A percentile compares a stretch with the other conserved stretches of the same genome.
Conservation (phyloP, 2,113 vertebrate species). For the Climacteris rufus region DNA sequence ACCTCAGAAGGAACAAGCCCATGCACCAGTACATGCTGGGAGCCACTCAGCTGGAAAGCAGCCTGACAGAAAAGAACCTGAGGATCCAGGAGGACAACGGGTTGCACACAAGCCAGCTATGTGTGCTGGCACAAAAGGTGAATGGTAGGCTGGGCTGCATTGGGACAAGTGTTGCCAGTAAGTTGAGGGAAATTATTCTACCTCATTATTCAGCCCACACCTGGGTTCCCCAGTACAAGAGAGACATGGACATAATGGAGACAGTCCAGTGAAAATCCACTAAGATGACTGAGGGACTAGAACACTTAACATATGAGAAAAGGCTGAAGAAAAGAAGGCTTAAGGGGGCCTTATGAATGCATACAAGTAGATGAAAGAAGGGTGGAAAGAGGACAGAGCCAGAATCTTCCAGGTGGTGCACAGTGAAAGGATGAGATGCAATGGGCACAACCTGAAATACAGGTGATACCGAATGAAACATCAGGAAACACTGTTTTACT, state of each 20-base stretch:
- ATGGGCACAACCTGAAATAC: neutral
- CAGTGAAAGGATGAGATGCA: neutral
- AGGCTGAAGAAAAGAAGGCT: neutral
- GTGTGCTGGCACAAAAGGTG: neutral
- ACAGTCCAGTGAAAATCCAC: neutral
- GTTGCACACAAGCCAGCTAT: neutral
- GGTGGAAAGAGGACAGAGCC: neutral
- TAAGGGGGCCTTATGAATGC: neutral
- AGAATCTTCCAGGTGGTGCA: neutral
- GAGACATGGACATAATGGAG: neutral
- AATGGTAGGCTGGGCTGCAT: neutral
- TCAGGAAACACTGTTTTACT: neutral
- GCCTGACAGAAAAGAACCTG: neutral
- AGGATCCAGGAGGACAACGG: neutral
- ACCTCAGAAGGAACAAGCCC: neutral
- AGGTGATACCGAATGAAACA: rapidly evolving
- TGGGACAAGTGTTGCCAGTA: neutral
- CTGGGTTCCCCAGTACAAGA: neutral
- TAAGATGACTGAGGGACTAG: neutral
- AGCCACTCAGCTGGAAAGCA: neutral
- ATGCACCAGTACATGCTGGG: neutral
- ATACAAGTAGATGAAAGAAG: neutral
- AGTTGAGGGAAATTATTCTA: neutral
- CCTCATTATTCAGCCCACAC: neutral
- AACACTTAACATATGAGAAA: neutral